These are phyloP conservation scores for Diogma glabrata DNA, from an alignment of 2,888 invertebrate genomes.

Conservation along the genomic window DNA sequence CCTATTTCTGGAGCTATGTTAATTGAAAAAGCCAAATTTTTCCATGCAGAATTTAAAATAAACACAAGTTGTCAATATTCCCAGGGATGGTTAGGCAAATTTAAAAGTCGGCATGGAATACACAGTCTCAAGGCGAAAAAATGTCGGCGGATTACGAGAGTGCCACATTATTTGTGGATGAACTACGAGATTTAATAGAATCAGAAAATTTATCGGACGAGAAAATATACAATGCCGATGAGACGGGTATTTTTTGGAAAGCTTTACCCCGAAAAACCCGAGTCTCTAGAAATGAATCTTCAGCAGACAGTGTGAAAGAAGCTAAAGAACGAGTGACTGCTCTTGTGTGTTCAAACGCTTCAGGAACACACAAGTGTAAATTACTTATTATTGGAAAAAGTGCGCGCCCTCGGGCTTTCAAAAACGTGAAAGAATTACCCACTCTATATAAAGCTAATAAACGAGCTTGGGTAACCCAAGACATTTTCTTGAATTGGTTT, in stretches of 20 bases:
- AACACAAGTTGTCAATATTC: slow-evolving; percentile 7
- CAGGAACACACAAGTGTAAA: slow-evolving; percentile 1
- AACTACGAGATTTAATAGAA: slow-evolving; percentile 9
- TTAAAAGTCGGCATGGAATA: too few species aligned
- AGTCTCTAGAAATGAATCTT: slow-evolving; percentile 11
- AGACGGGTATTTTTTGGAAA: slow-evolving; percentile 14
- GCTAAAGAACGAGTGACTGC: not conserved
- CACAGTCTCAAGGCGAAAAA: slow-evolving; percentile 12
- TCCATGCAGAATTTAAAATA: slow-evolving; percentile 7
- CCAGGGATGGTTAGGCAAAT: too few species aligned
- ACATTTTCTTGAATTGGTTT: not conserved
- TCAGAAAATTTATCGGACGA: slow-evolving; percentile 8
- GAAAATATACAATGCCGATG: slow-evolving; percentile 13
- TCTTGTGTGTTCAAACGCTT: not conserved
- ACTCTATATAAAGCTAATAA: not conserved
- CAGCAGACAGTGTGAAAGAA: slow-evolving; percentile 1
- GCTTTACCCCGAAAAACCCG: slow-evolving; percentile 10
- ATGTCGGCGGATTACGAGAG: slow-evolving; percentile 2
- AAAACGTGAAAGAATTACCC: not conserved
- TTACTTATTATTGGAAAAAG: not conserved
- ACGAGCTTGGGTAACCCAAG: not conserved
- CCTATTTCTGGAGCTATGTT: slow-evolving; percentile 10
- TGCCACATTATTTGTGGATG: slow-evolving; percentile 11
- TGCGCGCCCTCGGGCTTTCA: not conserved
- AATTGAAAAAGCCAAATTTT: slow-evolving; percentile 10